Evolutionary conservation across 2,888 invertebrate genomes (phyloP), one percentile per base, ranked within the genome.

Genomic region (Tolmerus cingulatus): DNA sequence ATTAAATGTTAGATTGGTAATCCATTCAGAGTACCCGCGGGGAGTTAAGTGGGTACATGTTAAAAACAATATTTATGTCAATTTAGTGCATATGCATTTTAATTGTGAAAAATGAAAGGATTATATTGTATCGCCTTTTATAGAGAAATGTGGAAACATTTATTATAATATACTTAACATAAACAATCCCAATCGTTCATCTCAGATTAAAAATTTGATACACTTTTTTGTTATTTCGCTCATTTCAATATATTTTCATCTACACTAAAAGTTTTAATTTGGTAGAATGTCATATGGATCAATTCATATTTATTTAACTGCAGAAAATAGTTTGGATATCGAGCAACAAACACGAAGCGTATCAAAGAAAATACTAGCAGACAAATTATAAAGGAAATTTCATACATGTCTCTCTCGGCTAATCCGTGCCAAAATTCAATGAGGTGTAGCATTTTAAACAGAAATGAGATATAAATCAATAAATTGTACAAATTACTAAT

Each of bases 371-470:
- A 14, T 12, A 43, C 3, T 43, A 43, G 16, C 12, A 46, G 43
- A 46, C 14, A 46, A 46, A 14, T 27, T 9, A 74, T 74, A 78
- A 1, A 27, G 27, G 8, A 9, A 40, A 43, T 78, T n/a, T 78
- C 55, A 51, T 81, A 81, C 51, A 14, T 81, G 51, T 30, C 81
- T 81, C 81, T 81, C 81, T 81, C 43, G 27, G 16, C 43, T 81
- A 81, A 81, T 81, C 81, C 55, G 81, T 81, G 81, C 81, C 81
- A 81, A 81, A 81, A 81, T 81, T 81, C 27, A 30, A 51, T 51
- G 27, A 81, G n/a, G 14, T 37, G 14, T 78, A 76, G 76, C 14
- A 76, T 76, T 76, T 76, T 37, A 37, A 76, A 76, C 37, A 34
- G 19, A 76, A 76, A 34, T 37, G 16, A 16, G 16, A 76, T 16